phyloP scores from a whole-genome alignment of 1,140 invertebrate species.

The Orchestia grillus region DNA sequence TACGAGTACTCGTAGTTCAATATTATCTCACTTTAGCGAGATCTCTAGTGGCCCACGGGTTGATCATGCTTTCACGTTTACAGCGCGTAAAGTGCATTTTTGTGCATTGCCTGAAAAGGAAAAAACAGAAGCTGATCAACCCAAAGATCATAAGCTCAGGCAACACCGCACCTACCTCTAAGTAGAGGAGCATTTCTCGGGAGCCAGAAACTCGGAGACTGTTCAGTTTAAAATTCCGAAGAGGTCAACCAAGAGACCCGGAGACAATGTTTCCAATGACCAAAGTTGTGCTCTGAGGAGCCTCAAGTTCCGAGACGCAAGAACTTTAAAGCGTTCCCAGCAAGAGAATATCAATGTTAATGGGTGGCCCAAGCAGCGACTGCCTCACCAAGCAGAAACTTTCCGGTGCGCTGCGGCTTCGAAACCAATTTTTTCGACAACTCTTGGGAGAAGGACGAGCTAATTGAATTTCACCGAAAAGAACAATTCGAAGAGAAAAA shows the following conservation, averaged over 20 bases:
- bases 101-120: background rate
- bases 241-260: no score
- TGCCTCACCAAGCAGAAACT: background rate
- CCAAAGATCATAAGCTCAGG: background rate
- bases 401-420: background rate
- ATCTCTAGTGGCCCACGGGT: no score
- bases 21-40: no score
- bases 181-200: background rate
- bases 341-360: background rate
- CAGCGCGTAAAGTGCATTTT: no score
- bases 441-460: background rate
- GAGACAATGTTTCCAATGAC: conserved; percentile 5
- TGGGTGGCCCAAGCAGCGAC: background rate
- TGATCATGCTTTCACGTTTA: no score
- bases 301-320: background rate
- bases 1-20: no score
- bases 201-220: background rate
- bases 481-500: background rate
- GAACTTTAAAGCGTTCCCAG: background rate
- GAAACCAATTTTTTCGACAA: background rate
- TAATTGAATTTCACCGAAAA: background rate
- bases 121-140: background rate
- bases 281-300: background rate
- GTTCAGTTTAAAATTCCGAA: background rate
- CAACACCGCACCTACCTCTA: background rate